These are phyloP conservation scores for Castor canadensis DNA, from an alignment of 2,113 vertebrate species.

Conservation along the genomic window DNA sequence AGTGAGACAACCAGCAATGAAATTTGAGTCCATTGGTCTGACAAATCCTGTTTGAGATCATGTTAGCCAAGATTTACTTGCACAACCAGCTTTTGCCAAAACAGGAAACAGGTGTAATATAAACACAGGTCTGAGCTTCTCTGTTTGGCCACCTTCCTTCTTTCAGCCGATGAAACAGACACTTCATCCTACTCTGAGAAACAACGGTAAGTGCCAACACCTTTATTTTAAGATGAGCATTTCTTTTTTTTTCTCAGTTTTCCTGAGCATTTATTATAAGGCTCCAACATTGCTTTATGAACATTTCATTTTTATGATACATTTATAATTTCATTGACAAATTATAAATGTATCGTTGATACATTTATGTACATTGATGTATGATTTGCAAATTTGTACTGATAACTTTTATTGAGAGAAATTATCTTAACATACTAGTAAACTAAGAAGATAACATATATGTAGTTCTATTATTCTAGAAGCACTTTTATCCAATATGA, in stretches of 20 bases:
- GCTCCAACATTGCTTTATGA: too few relatives aligned
- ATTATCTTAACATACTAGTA: neutral
- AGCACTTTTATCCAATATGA: neutral
- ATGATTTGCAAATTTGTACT: neutral
- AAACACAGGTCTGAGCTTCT: constrained; percentile 20
- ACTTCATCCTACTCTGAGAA: neutral
- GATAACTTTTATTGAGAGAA: neutral
- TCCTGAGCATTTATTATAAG: too few relatives aligned
- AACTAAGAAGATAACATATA: neutral
- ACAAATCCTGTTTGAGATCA: constrained; percentile 55
- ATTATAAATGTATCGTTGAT: too few relatives aligned
- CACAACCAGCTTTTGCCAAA: constrained; percentile 42
- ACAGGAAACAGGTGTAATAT: constrained; percentile 60
- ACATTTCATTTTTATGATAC: neutral
- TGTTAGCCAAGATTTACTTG: constrained; percentile 67
- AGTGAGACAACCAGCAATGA: constrained; percentile 17
- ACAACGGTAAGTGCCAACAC: constrained; percentile 47
- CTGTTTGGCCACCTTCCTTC: neutral
- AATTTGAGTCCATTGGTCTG: constrained; percentile 42
- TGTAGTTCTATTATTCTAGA: neutral
- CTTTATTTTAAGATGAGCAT: neutral
- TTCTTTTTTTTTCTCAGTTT: too few relatives aligned
- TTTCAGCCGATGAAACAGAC: neutral
- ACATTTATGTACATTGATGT: too few relatives aligned
- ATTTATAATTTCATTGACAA: too few relatives aligned